phyloP scores from a whole-genome alignment of 2,113 vertebrate genomes.

The Hippocampus guttulatus region DNA sequence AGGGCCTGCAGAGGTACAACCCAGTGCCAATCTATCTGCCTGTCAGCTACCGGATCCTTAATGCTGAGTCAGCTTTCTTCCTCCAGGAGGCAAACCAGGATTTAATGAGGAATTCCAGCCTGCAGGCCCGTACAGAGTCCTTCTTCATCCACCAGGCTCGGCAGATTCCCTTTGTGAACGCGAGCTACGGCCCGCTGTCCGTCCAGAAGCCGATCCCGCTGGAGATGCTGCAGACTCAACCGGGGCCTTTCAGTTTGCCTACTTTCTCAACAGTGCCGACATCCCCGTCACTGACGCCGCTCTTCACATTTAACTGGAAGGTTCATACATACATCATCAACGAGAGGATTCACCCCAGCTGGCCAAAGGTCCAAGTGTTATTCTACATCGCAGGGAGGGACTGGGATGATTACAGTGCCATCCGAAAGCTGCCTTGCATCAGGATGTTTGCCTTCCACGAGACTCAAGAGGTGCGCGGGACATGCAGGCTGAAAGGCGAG shows the following conservation, averaged over 20 bases:
- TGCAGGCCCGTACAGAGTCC: conserved; percentile 81
- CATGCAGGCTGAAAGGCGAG: conserved; percentile 79
- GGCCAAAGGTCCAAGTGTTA: conserved; percentile 85
- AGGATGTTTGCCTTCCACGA: conserved; percentile 87
- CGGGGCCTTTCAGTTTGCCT: conserved; percentile 63
- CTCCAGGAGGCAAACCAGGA: conserved; percentile 85
- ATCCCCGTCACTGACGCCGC: conserved; percentile 36
- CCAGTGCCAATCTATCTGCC: conserved; percentile 85
- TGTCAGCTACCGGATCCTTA: conserved; percentile 80
- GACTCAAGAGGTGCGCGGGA: conserved; percentile 83
- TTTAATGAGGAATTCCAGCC: conserved; percentile 84
- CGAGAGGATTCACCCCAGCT: conserved; percentile 77
- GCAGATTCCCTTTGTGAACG: conserved; percentile 77
- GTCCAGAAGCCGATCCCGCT: conserved; percentile 79
- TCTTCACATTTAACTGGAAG: conserved; percentile 83
- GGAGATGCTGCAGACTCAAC: conserved; percentile 72
- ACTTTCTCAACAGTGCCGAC: conserved; percentile 50
- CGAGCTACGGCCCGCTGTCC: conserved; percentile 85
- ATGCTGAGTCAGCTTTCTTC: conserved; percentile 82
- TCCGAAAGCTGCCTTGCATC: conserved; percentile 83
- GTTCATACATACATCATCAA: conserved; percentile 82
- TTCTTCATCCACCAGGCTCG: conserved; percentile 85
- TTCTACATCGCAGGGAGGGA: conserved; percentile 86
- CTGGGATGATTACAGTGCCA: conserved; percentile 80
- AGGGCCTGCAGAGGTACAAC: conserved; percentile 77